Evolutionary conservation across 2,888 invertebrate species (phyloP).

Genomic region (Latheticus oryzae): DNA sequence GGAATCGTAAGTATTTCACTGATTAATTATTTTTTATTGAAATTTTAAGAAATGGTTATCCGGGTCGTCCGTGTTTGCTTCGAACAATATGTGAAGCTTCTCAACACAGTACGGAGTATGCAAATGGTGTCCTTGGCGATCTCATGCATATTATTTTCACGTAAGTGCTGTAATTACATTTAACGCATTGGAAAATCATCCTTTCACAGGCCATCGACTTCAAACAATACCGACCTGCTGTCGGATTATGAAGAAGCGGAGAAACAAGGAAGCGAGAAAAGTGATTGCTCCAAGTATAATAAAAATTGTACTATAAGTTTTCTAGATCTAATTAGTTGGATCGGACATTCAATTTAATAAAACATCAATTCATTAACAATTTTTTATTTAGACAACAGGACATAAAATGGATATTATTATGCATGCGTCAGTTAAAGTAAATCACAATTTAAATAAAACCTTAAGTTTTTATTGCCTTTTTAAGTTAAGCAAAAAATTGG

Average conservation of each 20-base stretch:
- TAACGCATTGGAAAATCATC: background rate
- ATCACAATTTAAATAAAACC: no score
- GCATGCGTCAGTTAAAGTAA: no score
- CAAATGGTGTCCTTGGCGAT: constrained; percentile 75
- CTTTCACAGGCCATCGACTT: constrained; percentile 73
- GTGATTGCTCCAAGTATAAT: constrained; percentile 67
- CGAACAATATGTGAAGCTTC: constrained; percentile 83
- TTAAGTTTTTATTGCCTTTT: constrained; percentile 11
- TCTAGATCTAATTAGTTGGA: constrained; percentile 67
- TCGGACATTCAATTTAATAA: constrained; percentile 45
- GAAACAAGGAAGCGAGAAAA: constrained; percentile 54
- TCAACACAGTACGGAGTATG: constrained; percentile 73
- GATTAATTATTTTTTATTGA: constrained; percentile 4
- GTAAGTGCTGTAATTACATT: constrained; percentile 65
- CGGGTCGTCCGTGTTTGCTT: constrained; percentile 76
- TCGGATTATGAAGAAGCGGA: constrained; percentile 51
- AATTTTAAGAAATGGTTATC: constrained; percentile 48
- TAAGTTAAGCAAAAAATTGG: background rate
- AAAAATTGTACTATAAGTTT: constrained; percentile 69
- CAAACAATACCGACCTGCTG: constrained; percentile 58
- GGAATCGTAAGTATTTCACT: constrained; percentile 50
- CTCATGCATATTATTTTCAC: constrained; percentile 79
- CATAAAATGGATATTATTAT: constrained; percentile 3
- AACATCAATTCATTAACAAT: constrained; percentile 15
- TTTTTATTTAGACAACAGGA: constrained; percentile 23